A percentile compares a stretch with the other conserved stretches of the same genome.
phyloP scores from a whole-genome alignment of 2,113 vertebrate species.

The Marmota flaviventris region DNA sequence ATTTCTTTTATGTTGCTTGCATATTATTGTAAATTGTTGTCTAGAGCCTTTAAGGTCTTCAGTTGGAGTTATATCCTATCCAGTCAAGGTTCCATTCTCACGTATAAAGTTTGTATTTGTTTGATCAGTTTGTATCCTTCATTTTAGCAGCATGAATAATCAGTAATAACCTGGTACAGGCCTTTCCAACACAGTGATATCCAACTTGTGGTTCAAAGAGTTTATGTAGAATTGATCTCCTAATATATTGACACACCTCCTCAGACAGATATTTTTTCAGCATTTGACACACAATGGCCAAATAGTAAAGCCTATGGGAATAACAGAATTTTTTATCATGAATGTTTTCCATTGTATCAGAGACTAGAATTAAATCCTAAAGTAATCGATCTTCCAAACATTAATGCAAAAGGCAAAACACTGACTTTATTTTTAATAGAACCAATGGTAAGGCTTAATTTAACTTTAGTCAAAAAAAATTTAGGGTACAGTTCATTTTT shows the following conservation, averaged over 20 bases:
- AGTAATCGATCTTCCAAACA: not conserved
- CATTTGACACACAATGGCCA: not conserved
- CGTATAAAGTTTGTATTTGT: not conserved
- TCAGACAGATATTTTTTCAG: not conserved
- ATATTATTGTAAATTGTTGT: too few relatives aligned
- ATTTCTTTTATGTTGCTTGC: too few relatives aligned
- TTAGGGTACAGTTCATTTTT: too few relatives aligned
- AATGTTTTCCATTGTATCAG: not conserved
- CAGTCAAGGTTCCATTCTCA: not conserved
- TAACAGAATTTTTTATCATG: not conserved
- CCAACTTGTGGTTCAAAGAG: not conserved
- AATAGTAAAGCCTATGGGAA: not conserved
- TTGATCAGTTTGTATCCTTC: not conserved
- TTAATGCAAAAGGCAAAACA: not conserved
- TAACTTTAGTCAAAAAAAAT: too few relatives aligned
- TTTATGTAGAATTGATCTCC: not conserved
- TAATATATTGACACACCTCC: not conserved
- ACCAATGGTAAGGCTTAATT: too few relatives aligned
- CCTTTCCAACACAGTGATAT: not conserved
- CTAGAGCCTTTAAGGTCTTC: too few relatives aligned
- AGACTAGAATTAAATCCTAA: not conserved
- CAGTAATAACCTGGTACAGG: too few relatives aligned
- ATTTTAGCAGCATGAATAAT: not conserved
- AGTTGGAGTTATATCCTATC: too few relatives aligned
- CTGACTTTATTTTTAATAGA: not conserved